Conservation (phyloP, 2,888 invertebrate species). For the Pristionchus japonicus region DNA sequence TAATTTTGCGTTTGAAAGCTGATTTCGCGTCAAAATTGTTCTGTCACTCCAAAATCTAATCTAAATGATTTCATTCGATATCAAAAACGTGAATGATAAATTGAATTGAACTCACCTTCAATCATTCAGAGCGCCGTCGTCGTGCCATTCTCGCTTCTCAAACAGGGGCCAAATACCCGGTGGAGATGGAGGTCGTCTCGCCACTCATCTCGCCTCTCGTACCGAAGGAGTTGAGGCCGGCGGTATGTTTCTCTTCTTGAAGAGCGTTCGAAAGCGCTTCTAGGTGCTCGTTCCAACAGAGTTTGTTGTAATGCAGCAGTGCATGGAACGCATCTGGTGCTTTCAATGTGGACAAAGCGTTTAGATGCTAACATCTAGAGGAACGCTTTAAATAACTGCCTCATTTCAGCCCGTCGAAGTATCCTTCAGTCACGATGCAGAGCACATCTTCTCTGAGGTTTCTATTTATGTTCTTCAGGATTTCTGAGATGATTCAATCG, state of each 20-base stretch:
- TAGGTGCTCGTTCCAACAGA: too few species aligned
- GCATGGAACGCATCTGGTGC: too few species aligned
- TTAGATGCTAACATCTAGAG: too few species aligned
- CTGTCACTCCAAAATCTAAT: too few species aligned
- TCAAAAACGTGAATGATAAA: neutral
- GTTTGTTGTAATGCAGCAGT: too few species aligned
- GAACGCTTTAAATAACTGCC: too few species aligned
- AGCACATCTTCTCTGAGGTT: slow-evolving; percentile 29
- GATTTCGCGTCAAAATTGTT: too few species aligned
- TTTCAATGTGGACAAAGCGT: too few species aligned
- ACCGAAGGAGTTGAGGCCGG: neutral
- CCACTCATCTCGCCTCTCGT: slow-evolving; percentile 20
- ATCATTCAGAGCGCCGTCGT: neutral
- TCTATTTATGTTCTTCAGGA: neutral
- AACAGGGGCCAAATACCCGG: neutral
- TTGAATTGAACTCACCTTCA: too few species aligned
- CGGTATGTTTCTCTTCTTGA: neutral
- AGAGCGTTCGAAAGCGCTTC: too few species aligned
- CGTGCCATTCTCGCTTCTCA: slow-evolving; percentile 8
- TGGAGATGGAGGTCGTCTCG: slow-evolving; percentile 28
- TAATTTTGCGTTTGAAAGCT: too few species aligned
- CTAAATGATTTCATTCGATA: too few species aligned
- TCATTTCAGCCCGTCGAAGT: slow-evolving; percentile 16
- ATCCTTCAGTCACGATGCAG: slow-evolving; percentile 28
- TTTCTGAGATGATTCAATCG: neutral